Conservation (phyloP, 1,140 invertebrate genomes). For the Batillaria attramentaria region DNA sequence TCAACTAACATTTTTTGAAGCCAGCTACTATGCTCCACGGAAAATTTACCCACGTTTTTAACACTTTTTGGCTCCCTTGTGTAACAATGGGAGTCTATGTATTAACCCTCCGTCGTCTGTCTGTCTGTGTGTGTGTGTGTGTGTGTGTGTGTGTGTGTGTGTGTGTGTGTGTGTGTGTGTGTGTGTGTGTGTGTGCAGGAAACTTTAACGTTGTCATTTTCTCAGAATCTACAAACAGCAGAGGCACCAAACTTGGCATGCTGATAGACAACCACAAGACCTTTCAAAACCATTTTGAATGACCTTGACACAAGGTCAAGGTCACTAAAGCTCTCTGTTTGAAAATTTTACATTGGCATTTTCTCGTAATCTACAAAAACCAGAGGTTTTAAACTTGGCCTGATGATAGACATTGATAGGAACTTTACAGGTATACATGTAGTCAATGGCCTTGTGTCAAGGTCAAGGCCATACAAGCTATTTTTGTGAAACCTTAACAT, state of each 20-base stretch:
- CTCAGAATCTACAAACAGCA: no score
- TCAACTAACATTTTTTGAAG: not conserved
- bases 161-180: slow-evolving; percentile 22
- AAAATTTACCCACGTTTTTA: not conserved
- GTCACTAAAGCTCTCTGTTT: slow-evolving; percentile 1
- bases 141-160: not conserved
- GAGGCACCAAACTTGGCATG: no score
- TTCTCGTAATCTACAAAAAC: not conserved
- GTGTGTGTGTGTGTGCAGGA: slow-evolving; percentile 16
- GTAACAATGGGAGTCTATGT: no score
- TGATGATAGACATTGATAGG: no score
- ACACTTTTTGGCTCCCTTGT: not conserved
- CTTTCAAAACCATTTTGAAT: not conserved
- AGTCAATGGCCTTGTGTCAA: no score
- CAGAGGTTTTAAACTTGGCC: no score
- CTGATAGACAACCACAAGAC: not conserved
- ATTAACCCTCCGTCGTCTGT: not conserved
- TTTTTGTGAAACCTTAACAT: no score
- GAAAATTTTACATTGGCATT: not conserved
- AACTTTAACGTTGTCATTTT: not conserved
- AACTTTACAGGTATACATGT: no score
- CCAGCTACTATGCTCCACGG: not conserved
- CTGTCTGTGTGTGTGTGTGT: not conserved
- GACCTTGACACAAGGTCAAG: not conserved
- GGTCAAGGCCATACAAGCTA: no score